These are phyloP conservation scores for Macropis europaea DNA, from an alignment of 2,888 invertebrate species.

Conservation along the genomic window DNA sequence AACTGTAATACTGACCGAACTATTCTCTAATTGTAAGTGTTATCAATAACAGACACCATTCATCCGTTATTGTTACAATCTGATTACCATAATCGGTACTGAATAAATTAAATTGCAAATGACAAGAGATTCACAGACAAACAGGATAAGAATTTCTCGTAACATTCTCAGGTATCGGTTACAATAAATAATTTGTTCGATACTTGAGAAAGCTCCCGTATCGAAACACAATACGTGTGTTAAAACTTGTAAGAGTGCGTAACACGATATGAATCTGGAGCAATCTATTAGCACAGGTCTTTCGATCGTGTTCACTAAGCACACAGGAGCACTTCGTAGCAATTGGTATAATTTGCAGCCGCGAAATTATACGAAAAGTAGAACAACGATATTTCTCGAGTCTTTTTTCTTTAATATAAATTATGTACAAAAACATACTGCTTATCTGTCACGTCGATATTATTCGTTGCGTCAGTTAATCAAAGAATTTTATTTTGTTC, in stretches of 20 bases:
- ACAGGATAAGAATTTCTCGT: background rate
- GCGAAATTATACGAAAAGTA: background rate
- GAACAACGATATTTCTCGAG: background rate
- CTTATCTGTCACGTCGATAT: too few relatives aligned
- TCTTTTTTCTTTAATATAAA: too few relatives aligned
- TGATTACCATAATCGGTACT: background rate
- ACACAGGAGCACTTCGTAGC: background rate
- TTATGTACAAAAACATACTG: too few relatives aligned
- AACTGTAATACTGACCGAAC: too few relatives aligned
- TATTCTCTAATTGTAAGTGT: too few relatives aligned
- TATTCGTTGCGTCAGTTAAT: too few relatives aligned
- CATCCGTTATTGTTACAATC: background rate
- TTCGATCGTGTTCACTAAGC: constrained; percentile 15
- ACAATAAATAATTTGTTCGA: constrained; percentile 29
- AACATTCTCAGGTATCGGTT: constrained; percentile 10
- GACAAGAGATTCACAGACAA: background rate
- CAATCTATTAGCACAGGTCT: constrained; percentile 31
- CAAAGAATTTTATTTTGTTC: too few relatives aligned
- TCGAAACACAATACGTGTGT: constrained; percentile 11
- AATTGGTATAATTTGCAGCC: background rate
- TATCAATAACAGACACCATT: too few relatives aligned
- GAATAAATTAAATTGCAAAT: background rate
- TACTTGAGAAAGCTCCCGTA: constrained; percentile 18
- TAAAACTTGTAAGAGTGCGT: constrained; percentile 9
- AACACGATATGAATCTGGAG: constrained; percentile 29